A percentile compares a stretch with the other conserved stretches of the same genome.
Evolutionary conservation across 2,888 invertebrate genomes (phyloP).

Genomic region (Alsophila aescularia): DNA sequence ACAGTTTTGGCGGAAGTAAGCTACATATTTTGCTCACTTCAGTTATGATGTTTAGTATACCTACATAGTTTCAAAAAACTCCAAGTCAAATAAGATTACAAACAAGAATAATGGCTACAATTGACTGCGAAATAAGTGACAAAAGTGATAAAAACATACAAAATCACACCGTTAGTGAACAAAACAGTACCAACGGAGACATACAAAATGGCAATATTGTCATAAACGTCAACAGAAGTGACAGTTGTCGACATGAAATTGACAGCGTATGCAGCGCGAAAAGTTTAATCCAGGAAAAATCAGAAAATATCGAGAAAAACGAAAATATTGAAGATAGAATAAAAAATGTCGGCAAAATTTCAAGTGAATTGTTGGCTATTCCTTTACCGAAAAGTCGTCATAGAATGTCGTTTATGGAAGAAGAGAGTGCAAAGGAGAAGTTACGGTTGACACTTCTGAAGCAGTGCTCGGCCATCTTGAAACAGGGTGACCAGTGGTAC

Average conservation of each 20-base stretch:
- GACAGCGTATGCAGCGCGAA: conserved; percentile 8
- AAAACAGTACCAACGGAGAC: conserved; percentile 8
- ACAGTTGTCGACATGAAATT: conserved; percentile 19
- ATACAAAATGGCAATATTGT: conserved; percentile 28
- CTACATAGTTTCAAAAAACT: background rate
- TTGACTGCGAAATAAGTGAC: conserved; percentile 31
- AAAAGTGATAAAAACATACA: conserved; percentile 18
- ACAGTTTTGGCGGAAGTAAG: too few species aligned
- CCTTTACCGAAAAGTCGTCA: conserved; percentile 56
- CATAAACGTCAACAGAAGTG: conserved; percentile 30
- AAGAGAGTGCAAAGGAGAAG: conserved; percentile 87
- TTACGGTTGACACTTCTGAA: conserved; percentile 85
- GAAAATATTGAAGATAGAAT: background rate
- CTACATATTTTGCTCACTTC: too few species aligned
- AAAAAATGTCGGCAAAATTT: conserved; percentile 25
- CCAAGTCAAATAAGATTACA: background rate
- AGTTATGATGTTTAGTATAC: too few species aligned
- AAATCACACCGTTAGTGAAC: conserved; percentile 2
- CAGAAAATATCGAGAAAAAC: background rate
- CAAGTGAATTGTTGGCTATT: conserved; percentile 31
- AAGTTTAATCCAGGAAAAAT: background rate
- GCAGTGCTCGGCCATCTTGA: conserved; percentile 87
- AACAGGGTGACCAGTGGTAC: conserved; percentile 85
- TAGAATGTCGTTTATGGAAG: conserved; percentile 88
- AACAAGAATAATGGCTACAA: conserved; percentile 33